Evolutionary conservation across 2,113 vertebrate genomes (phyloP).

Genomic region (Heliornis fulica): DNA sequence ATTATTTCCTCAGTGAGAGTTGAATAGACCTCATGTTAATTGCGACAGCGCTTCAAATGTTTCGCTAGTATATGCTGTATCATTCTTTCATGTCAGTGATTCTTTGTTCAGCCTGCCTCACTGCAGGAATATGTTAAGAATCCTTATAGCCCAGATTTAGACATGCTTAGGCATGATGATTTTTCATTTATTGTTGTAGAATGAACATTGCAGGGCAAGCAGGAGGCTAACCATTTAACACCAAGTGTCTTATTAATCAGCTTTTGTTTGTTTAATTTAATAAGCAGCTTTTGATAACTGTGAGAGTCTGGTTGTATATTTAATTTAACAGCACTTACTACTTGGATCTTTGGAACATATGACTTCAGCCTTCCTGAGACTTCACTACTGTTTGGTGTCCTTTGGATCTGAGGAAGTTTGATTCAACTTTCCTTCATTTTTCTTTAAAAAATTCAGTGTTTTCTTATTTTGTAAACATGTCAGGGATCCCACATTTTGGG

Average conservation of each 20-base stretch:
- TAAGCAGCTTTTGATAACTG: conserved; percentile 53
- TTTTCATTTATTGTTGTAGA: conserved; percentile 64
- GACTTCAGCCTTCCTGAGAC: neutral
- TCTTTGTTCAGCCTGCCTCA: conserved; percentile 42
- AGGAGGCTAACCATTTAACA: conserved; percentile 61
- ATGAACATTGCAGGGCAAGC: conserved; percentile 30
- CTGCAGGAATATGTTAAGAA: conserved; percentile 40
- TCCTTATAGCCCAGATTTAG: conserved; percentile 62
- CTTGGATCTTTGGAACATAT: neutral
- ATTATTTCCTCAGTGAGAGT: neutral
- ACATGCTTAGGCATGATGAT: conserved; percentile 66
- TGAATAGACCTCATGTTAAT: conserved; percentile 55
- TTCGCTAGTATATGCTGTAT: conserved; percentile 25
- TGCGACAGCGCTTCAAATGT: conserved; percentile 41
- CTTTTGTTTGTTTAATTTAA: conserved; percentile 70
- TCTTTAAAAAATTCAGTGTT: neutral
- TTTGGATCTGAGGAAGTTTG: neutral
- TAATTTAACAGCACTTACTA: conserved; percentile 53
- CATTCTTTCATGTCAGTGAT: conserved; percentile 45
- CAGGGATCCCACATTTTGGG: neutral
- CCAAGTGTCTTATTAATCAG: conserved; percentile 65
- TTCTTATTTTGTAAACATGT: neutral
- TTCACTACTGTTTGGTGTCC: neutral
- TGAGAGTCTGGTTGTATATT: conserved; percentile 47
- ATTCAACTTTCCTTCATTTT: neutral